A percentile compares a stretch with the other conserved stretches of the same genome.
phyloP scores from a whole-genome alignment of 1,140 invertebrate species.

The Aphidius ervi region DNA sequence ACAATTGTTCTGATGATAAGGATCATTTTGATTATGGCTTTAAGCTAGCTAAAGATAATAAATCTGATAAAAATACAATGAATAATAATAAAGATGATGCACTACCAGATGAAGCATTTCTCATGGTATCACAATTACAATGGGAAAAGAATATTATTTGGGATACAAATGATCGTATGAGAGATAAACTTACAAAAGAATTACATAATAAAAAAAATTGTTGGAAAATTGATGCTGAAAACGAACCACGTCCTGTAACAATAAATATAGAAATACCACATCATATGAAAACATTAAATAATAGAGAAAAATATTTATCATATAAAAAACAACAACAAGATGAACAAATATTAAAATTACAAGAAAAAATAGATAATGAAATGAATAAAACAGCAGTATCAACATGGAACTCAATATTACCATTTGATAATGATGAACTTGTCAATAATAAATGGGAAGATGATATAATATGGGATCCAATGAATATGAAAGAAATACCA shows the following conservation, averaged over 20 bases:
- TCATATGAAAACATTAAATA: conserved; percentile 50
- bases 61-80: no score
- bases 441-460: conserved; percentile 95
- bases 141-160: conserved; percentile 99
- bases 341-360: background rate
- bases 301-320: conserved; percentile 43
- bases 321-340: no score
- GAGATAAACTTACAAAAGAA: conserved; percentile 79
- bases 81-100: conserved; percentile 50
- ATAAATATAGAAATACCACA: conserved; percentile 49
- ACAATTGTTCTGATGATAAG: conserved; percentile 87
- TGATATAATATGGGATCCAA: conserved; percentile 94
- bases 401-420: conserved; percentile 96
- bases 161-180: conserved; percentile 89
- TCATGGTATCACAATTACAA: conserved; percentile 91
- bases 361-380: conserved; percentile 38
- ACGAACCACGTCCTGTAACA: conserved; percentile 51
- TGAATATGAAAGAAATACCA: conserved; percentile 82
- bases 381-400: conserved; percentile 63
- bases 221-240: conserved; percentile 48
- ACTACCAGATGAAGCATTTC: conserved; percentile 83
- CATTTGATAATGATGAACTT: conserved; percentile 94
- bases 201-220: conserved; percentile 78
- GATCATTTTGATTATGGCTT: conserved; percentile 97
- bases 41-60: conserved; percentile 58